Percentiles rank a stretch among this genome's conserved stretches.
phyloP scores from a whole-genome alignment of 1,140 invertebrate genomes.

The Trichogramma pretiosum region DNA sequence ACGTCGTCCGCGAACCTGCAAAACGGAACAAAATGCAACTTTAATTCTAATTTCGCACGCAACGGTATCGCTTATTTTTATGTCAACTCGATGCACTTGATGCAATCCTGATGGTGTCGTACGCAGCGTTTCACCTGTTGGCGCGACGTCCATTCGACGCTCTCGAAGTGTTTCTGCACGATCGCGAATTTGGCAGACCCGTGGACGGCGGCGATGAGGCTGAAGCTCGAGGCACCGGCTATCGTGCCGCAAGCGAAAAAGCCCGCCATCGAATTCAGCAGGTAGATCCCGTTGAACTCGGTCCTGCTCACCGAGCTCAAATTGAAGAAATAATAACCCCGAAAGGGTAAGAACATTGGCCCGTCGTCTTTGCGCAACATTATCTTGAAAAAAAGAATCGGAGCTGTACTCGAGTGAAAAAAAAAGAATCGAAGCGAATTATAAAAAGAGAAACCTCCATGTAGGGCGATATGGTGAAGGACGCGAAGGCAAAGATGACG shows the following conservation, averaged over 20 bases:
- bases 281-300: constrained; percentile 20
- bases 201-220: constrained; percentile 25
- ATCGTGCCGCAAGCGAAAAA: constrained; percentile 20
- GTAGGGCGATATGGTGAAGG: constrained; percentile 20
- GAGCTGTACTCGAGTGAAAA: no score
- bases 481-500: constrained; percentile 8
- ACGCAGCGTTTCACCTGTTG: constrained; percentile 13
- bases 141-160: no score
- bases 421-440: no score
- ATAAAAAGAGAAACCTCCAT: constrained; percentile 30
- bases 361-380: no score
- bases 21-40: no score
- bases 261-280: constrained; percentile 18
- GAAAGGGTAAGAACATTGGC: no score
- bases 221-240: constrained; percentile 23
- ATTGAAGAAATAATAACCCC: constrained; percentile 25
- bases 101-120: constrained; percentile 27
- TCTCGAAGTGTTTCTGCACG: constrained; percentile 21
- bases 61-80: no score
- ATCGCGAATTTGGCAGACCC: constrained; percentile 29
- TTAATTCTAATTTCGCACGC: no score
- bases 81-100: no score
- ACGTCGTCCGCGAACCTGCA: constrained; percentile 34
- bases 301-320: constrained; percentile 18
- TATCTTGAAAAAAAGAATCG: no score